These are phyloP conservation scores for Apistogramma diplotaenia DNA, from an alignment of 2,113 vertebrate genomes.

Conservation along the genomic window DNA sequence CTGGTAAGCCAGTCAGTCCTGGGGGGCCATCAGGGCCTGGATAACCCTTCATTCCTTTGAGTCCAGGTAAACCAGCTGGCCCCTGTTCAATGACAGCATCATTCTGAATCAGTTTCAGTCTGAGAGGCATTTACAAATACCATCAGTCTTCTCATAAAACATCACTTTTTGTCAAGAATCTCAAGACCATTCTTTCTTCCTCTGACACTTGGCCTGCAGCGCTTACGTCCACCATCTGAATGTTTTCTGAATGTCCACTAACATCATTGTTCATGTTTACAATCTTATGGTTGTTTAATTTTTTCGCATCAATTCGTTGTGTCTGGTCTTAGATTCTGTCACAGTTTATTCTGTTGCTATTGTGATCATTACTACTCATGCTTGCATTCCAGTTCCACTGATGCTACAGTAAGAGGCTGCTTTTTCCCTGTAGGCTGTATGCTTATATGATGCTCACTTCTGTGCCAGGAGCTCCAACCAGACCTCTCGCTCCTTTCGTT, in stretches of 20 bases:
- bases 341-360: too few relatives aligned
- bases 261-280: neutral
- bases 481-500: slow-evolving; percentile 85
- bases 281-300: neutral
- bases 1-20: slow-evolving; percentile 83
- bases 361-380: too few relatives aligned
- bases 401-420: too few relatives aligned
- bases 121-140: neutral
- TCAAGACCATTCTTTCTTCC: neutral
- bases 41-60: slow-evolving; percentile 81
- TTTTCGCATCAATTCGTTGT: too few relatives aligned
- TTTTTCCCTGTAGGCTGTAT: neutral
- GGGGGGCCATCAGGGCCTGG: slow-evolving; percentile 80
- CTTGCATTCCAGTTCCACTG: too few relatives aligned
- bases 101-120: neutral
- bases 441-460: slow-evolving; percentile 80
- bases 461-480: slow-evolving; percentile 81
- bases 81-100: slow-evolving; percentile 78
- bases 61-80: slow-evolving; percentile 78
- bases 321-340: too few relatives aligned
- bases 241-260: neutral
- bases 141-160: neutral
- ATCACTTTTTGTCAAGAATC: neutral
- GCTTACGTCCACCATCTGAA: neutral
- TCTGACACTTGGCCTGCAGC: neutral